Percentiles rank a stretch among this genome's conserved stretches.
Evolutionary conservation across 2,888 invertebrate species (phyloP).

Genomic region (Euplagia quadripunctaria): DNA sequence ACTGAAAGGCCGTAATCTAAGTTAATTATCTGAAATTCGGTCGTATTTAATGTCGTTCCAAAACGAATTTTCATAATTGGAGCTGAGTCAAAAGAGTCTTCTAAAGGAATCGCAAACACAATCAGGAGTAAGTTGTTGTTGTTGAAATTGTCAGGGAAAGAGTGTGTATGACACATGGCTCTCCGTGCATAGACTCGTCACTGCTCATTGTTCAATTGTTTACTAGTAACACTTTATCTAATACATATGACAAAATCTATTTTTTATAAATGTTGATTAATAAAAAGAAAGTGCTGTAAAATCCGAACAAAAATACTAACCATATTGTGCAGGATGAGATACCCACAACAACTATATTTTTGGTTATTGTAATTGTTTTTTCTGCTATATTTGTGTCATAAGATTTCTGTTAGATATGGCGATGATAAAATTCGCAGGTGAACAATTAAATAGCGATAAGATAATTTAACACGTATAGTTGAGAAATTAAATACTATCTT

Average conservation of each 20-base stretch:
- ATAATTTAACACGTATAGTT: no score
- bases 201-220: slow-evolving; percentile 28
- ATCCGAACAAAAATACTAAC: not conserved
- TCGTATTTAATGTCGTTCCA: slow-evolving; percentile 82
- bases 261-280: not conserved
- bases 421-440: not conserved
- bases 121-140: slow-evolving; percentile 81
- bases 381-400: no score
- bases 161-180: slow-evolving; percentile 69
- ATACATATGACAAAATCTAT: no score
- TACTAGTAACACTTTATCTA: not conserved
- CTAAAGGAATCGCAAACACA: slow-evolving; percentile 83
- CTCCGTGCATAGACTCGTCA: slow-evolving; percentile 39
- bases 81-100: slow-evolving; percentile 80
- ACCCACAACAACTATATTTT: no score
- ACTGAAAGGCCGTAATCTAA: slow-evolving; percentile 80
- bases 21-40: slow-evolving; percentile 84
- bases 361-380: no score
- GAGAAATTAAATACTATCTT: no score
- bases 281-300: not conserved
- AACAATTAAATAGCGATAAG: no score
- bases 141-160: slow-evolving; percentile 76
- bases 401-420: not conserved
- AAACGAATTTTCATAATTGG: slow-evolving; percentile 81
- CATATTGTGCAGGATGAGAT: no score